Conservation (phyloP, 2,888 invertebrate species). For the Saturnia japonica region DNA sequence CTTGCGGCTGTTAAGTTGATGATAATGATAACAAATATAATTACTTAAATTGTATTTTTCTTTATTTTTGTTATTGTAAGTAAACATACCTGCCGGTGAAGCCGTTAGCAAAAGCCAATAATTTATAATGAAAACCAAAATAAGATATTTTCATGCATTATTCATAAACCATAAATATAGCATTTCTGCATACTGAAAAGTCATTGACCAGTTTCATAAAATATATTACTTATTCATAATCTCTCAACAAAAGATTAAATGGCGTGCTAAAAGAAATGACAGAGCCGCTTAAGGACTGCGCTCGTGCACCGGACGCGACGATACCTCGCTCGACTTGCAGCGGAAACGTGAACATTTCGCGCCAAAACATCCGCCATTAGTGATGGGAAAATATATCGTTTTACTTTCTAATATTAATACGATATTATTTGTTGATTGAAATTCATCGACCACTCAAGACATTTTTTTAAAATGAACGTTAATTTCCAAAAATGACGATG, state of each 20-base stretch:
- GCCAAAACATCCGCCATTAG: conserved; percentile 51
- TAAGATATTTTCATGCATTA: neutral
- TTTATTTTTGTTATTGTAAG: no score
- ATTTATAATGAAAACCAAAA: no score
- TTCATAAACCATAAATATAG: conserved; percentile 15
- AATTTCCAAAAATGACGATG: neutral
- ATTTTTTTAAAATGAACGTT: neutral
- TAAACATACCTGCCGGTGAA: neutral
- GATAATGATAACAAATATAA: no score
- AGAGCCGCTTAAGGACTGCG: conserved; percentile 33
- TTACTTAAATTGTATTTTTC: no score
- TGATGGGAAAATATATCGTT: conserved; percentile 55
- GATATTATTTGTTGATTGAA: conserved; percentile 35
- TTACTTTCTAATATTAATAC: conserved; percentile 35
- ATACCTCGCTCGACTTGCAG: conserved; percentile 51
- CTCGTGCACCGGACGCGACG: conserved; percentile 50
- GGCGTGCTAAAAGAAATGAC: conserved; percentile 35
- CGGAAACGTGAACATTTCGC: conserved; percentile 55
- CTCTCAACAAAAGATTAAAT: conserved; percentile 28
- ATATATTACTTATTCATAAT: conserved; percentile 13
- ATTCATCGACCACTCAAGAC: conserved; percentile 29
- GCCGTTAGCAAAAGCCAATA: neutral
- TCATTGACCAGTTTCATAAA: conserved; percentile 16
- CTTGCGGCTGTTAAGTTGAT: no score
- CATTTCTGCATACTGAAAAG: conserved; percentile 9